Base-by-base conservation (phyloP, 2,888 invertebrate genomes). In the Chamaedrilus cognettii region DNA sequence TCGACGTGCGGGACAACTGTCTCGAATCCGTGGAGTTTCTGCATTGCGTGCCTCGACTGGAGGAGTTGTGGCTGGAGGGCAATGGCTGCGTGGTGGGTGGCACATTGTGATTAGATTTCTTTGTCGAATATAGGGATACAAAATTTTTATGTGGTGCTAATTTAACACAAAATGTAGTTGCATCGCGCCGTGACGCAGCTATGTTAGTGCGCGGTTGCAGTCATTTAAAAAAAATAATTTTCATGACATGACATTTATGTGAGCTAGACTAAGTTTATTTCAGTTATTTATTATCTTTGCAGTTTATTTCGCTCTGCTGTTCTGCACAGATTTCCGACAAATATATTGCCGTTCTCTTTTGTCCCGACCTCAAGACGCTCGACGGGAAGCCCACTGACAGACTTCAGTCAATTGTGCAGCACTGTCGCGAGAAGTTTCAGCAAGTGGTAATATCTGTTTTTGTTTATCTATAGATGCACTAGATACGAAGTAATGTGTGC, bases 21-120 rank as follows among this genome's bases (percentile, higher is more conserved):
- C 31, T 70, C 23, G 30, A 31, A 19, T 57, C 52, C 0, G 42
- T 70, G 31, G 62, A 57, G 28, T 70, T 70, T 55, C 34, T 65
- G 32, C 23, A 30, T 19, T 42, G 55, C 30, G 52, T 70, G 23
- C 58, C 59, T 15, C 52, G 26, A 23, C 64, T 70, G 23, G 60
- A 68, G 35, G 70, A 70, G 30, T 32, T 70, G 2, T 30, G 30
- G 42, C 42, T 60, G n/a, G 63, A 62, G 15, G 58, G 65, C 31
- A 70, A 70, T 34, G 66, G 63, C 15, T 51, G 67, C 7, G 68
- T 68, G 60, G 70, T 70, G n/a, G n/a, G n/a, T n/a, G n/a, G n/a
- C n/a, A n/a, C n/a, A n/a, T n/a, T 31, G 19, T 59, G 32, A 33
- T n/a, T n/a, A n/a, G n/a, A n/a, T n/a, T n/a, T n/a, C n/a, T n/a